Evolutionary conservation across 2,113 vertebrate species (phyloP).

Genomic region (Anser cygnoides): DNA sequence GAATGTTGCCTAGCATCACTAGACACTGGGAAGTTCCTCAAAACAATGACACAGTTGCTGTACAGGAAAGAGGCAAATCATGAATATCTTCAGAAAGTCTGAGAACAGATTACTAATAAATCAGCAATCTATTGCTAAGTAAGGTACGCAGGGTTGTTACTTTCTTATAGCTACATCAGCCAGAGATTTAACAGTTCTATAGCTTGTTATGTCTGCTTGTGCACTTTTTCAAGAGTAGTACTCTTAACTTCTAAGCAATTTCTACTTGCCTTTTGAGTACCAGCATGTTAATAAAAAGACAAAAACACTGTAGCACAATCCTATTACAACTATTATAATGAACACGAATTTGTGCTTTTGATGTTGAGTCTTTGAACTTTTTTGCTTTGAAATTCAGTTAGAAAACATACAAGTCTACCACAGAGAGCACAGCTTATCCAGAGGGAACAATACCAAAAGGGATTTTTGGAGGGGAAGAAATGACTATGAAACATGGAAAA

Average conservation of each 20-base stretch:
- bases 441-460: slow-evolving; percentile 48
- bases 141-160: background rate
- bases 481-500: background rate
- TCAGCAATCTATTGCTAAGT: background rate
- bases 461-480: slow-evolving; percentile 12
- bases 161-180: background rate
- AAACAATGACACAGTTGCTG: background rate
- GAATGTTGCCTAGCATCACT: background rate
- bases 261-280: slow-evolving; percentile 53
- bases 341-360: slow-evolving; percentile 69
- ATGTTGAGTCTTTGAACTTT: slow-evolving; percentile 67
- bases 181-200: background rate
- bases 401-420: slow-evolving; percentile 51
- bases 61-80: background rate
- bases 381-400: slow-evolving; percentile 67
- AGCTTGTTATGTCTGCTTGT: background rate
- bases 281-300: slow-evolving; percentile 60
- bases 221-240: slow-evolving; percentile 24
- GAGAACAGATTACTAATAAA: background rate
- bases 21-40: background rate
- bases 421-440: slow-evolving; percentile 42
- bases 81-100: background rate
- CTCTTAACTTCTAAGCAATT: slow-evolving; percentile 48
- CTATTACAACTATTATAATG: slow-evolving; percentile 68
- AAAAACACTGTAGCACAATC: slow-evolving; percentile 62